A percentile compares a stretch with the other conserved stretches of the same genome.
phyloP scores from a whole-genome alignment of 1,140 invertebrate genomes.

The Nasonia longicornis region DNA sequence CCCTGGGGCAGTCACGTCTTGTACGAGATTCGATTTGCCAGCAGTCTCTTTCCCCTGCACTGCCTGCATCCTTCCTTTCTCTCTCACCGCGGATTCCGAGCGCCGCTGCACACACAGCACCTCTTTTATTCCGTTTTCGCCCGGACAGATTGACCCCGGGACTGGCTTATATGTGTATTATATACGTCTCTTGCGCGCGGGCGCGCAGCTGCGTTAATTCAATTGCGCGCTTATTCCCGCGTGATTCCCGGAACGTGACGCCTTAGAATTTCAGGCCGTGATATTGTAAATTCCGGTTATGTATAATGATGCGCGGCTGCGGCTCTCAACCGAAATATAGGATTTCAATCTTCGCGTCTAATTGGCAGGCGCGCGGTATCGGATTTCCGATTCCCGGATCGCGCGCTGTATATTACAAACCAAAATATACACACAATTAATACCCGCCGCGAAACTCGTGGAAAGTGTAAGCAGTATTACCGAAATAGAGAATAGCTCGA shows the following conservation, averaged over 20 bases:
- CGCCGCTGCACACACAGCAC: conserved; percentile 29
- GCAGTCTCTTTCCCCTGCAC: conserved; percentile 41
- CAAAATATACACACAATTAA: no score
- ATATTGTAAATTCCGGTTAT: no score
- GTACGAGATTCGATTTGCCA: conserved; percentile 66
- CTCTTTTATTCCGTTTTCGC: conserved; percentile 43
- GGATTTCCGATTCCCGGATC: background rate
- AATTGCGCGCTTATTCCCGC: background rate
- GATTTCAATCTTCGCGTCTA: background rate
- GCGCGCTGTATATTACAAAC: background rate
- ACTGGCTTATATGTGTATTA: background rate
- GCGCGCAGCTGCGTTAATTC: background rate
- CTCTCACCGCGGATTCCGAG: conserved; percentile 12
- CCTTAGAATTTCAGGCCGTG: background rate
- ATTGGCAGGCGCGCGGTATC: background rate
- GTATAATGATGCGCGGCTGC: no score
- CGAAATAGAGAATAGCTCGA: background rate
- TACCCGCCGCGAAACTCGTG: no score
- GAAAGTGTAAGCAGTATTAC: background rate
- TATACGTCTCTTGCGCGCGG: no score
- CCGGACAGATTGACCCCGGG: conserved; percentile 31
- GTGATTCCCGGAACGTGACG: background rate
- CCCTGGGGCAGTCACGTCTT: conserved; percentile 67
- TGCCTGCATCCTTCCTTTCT: conserved; percentile 11
- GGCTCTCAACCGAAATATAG: background rate